phyloP scores from a whole-genome alignment of 2,888 invertebrate species.

The Xestia c-nigrum region DNA sequence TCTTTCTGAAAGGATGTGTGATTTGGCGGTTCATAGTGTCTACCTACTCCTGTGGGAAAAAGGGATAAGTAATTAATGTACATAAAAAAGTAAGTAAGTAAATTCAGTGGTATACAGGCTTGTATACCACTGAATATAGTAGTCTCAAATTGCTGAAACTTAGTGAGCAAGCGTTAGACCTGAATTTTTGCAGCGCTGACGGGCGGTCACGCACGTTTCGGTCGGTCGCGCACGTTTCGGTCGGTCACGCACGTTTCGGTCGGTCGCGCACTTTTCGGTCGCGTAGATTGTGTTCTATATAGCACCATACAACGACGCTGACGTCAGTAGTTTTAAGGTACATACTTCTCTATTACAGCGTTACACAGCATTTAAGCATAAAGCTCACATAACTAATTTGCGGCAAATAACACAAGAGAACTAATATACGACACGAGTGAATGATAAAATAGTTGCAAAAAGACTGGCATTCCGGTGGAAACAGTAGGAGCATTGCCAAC shows the following conservation, averaged over 20 bases:
- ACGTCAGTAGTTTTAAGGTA: too few relatives aligned
- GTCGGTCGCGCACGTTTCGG: too few relatives aligned
- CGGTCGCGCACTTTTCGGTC: too few relatives aligned
- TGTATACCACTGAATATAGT: neutral
- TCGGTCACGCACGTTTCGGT: too few relatives aligned
- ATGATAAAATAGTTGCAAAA: conserved; percentile 50
- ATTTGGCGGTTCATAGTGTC: neutral
- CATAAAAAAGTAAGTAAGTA: too few relatives aligned
- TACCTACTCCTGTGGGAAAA: neutral
- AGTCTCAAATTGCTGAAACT: too few relatives aligned
- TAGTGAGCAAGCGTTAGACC: neutral
- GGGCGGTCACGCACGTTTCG: too few relatives aligned
- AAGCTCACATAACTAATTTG: conserved; percentile 25
- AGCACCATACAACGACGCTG: too few relatives aligned
- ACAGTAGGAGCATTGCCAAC: conserved; percentile 57
- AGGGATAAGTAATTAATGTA: neutral
- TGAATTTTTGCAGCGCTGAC: too few relatives aligned
- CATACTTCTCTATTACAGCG: too few relatives aligned
- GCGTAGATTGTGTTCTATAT: too few relatives aligned
- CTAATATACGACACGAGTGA: conserved; percentile 30
- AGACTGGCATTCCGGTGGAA: conserved; percentile 32
- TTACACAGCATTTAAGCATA: conserved; percentile 5
- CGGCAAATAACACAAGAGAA: conserved; percentile 2
- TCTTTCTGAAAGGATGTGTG: neutral
- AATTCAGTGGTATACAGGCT: too few relatives aligned